Evolutionary conservation across 1,140 invertebrate species (phyloP), one percentile per base, ranked within the genome.

Genomic region (Idris sp.): DNA sequence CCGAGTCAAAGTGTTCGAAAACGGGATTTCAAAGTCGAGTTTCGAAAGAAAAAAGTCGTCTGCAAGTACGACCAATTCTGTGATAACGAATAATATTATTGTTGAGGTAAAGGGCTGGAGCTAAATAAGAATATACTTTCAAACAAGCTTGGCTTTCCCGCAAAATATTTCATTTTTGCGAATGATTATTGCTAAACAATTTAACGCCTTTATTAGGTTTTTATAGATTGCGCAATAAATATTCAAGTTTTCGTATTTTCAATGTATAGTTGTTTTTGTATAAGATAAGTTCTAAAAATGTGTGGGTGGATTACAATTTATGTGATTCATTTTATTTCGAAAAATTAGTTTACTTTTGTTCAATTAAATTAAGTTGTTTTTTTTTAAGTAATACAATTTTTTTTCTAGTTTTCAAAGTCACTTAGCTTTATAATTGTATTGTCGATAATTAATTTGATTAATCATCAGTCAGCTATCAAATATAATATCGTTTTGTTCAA

Each of bases 341-440:
- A n/a, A n/a, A n/a, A n/a, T n/a, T n/a, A n/a, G n/a, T n/a, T n/a
- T n/a, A n/a, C n/a, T n/a, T n/a, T n/a, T n/a, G n/a, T n/a, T n/a
- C n/a, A n/a, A n/a, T n/a, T n/a, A n/a, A n/a, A n/a, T n/a, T n/a
- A n/a, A n/a, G n/a, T n/a, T n/a, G n/a, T n/a, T n/a, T n/a, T n/a
- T n/a, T n/a, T n/a, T n/a, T n/a, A n/a, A n/a, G n/a, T n/a, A n/a
- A n/a, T n/a, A n/a, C n/a, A n/a, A n/a, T n/a, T n/a, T n/a, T n/a
- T n/a, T n/a, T n/a, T n/a, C n/a, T n/a, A n/a, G n/a, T n/a, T n/a
- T n/a, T n/a, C n/a, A n/a, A n/a, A n/a, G n/a, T n/a, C n/a, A n/a
- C n/a, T n/a, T n/a, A n/a, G n/a, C n/a, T n/a, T n/a, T n/a, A 53
- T 59, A 69, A 69, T 2, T 53, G n/a, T 59, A 69, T 69, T 69